Conservation (phyloP, 2,797 vertebrate genomes). For the Leptatherina wallacei region DNA sequence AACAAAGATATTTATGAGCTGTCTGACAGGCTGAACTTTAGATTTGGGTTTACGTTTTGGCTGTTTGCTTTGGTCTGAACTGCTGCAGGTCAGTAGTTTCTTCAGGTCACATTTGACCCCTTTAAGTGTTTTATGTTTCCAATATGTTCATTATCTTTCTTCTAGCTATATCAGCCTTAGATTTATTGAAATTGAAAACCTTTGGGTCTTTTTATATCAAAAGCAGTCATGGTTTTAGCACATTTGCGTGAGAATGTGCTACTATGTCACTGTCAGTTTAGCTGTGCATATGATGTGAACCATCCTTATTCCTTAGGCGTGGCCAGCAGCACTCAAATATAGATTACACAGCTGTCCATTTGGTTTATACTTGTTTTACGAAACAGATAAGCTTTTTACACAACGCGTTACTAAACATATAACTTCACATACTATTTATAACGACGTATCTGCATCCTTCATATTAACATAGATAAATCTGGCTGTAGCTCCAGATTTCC, state of each 20-base stretch:
- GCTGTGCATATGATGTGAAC: background rate
- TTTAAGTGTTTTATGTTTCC: background rate
- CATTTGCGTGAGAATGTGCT: background rate
- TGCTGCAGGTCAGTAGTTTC: background rate
- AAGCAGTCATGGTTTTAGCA: background rate
- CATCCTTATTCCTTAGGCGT: background rate
- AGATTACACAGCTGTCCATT: background rate
- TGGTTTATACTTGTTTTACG: background rate
- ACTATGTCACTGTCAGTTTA: background rate
- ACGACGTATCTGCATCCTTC: background rate
- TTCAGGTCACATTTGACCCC: background rate
- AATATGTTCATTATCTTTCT: background rate
- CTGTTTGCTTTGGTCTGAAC: background rate
- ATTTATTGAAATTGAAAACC: background rate
- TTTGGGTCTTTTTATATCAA: background rate
- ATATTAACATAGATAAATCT: background rate
- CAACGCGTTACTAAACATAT: background rate
- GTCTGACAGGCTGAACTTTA: background rate
- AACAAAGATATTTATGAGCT: background rate
- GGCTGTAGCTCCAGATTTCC: background rate
- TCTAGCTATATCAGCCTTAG: background rate
- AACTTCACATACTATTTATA: background rate
- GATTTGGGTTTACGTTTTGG: background rate
- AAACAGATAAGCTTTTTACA: background rate
- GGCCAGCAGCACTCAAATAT: background rate